These are phyloP conservation scores for Acrobasis repandana DNA, from an alignment of 2,888 invertebrate genomes.

Conservation along the genomic window DNA sequence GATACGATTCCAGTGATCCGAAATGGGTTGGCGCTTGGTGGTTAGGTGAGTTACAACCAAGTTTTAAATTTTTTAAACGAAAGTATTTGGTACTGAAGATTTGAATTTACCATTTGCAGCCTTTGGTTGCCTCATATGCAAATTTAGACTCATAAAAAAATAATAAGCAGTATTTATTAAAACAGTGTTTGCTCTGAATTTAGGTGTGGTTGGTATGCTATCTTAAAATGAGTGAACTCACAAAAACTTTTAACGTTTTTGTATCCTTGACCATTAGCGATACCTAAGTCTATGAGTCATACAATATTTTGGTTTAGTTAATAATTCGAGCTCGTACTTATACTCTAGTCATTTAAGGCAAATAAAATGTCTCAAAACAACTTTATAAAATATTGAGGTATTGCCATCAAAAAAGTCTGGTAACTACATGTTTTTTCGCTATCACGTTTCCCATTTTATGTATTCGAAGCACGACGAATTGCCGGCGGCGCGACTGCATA, in stretches of 20 bases:
- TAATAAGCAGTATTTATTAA: not conserved
- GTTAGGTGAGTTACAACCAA: constrained; percentile 90
- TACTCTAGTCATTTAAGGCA: too few relatives aligned
- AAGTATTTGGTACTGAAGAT: too few relatives aligned
- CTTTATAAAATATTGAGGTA: not conserved
- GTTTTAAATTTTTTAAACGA: too few relatives aligned
- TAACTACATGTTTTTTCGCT: not conserved
- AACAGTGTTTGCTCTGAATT: constrained; percentile 7
- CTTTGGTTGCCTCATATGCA: too few relatives aligned
- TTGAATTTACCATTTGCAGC: too few relatives aligned
- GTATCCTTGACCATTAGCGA: constrained; percentile 10
- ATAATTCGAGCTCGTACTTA: not conserved
- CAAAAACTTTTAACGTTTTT: constrained; percentile 19
- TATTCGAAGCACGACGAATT: not conserved
- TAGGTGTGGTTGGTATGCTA: constrained; percentile 18
- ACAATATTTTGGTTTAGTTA: constrained; percentile 3
- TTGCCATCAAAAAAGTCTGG: not conserved
- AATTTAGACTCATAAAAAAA: not conserved
- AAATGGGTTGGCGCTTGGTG: constrained; percentile 99
- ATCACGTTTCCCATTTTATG: not conserved
- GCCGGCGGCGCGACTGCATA: not conserved
- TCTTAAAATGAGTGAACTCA: constrained; percentile 9
- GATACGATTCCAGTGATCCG: constrained; percentile 90
- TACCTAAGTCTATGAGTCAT: constrained; percentile 16
- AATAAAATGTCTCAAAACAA: too few relatives aligned